phyloP scores from a whole-genome alignment of 2,113 vertebrate species.

The Taurulus bubalis region DNA sequence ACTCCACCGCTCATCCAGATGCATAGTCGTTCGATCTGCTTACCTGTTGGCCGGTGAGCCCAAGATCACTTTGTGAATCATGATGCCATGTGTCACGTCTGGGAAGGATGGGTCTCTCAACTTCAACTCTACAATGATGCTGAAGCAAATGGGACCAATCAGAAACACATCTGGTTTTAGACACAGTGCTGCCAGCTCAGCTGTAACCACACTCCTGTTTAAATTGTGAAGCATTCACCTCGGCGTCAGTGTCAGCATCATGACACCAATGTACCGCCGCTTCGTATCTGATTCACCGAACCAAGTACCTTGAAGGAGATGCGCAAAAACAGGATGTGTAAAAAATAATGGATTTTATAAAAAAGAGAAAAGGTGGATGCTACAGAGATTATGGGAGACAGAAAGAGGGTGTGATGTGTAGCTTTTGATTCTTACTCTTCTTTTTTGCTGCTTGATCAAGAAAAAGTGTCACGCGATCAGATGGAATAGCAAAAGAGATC shows the following conservation, averaged over 20 bases:
- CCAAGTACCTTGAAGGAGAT: constrained; percentile 83
- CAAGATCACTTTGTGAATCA: constrained; percentile 92
- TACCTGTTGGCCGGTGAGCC: constrained; percentile 93
- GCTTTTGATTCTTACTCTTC: constrained; percentile 78
- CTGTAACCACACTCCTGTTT: background rate
- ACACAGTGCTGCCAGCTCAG: background rate
- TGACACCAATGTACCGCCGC: constrained; percentile 94
- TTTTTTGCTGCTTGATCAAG: constrained; percentile 85
- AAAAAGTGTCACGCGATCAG: constrained; percentile 89
- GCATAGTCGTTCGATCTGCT: background rate
- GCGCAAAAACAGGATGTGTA: background rate
- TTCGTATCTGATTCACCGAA: constrained; percentile 82
- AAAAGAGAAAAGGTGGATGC: background rate
- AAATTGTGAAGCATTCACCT: constrained; percentile 80
- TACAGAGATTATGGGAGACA: background rate
- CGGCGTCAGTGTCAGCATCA: constrained; percentile 94
- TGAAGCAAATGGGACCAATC: constrained; percentile 55
- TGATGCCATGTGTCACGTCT: constrained; percentile 89
- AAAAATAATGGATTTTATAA: background rate
- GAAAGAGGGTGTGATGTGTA: background rate
- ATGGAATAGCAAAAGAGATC: constrained; percentile 98
- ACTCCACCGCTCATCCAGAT: background rate
- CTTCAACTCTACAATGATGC: constrained; percentile 92
- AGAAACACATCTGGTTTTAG: background rate
- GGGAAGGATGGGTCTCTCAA: constrained; percentile 90